Evolutionary conservation across 2,888 invertebrate species (phyloP), one percentile per base, ranked within the genome.

Genomic region (Adelphocoris suturalis): DNA sequence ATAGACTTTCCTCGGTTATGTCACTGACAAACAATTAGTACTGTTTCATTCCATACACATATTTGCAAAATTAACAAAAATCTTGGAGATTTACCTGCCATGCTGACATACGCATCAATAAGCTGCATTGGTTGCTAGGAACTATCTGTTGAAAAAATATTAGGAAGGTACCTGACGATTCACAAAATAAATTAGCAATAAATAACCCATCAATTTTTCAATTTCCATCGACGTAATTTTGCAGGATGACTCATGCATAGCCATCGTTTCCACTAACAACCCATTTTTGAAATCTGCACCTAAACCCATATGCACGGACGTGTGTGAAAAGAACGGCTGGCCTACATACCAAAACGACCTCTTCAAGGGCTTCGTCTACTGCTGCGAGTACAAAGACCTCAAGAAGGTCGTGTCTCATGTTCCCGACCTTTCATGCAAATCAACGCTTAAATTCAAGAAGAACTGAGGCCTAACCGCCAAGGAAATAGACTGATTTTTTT

Each of bases 211-310:
- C n/a, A n/a, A n/a, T 37, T 37, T 37, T n/a, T 37, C 37, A 37
- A 37, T 37, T 2, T 37, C 2, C 2, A 37, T 37, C 37, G 7
- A 37, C 37, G 7, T 37, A 37, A 37, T 52, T 52, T 16, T 16
- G 5, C 52, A 92, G 14, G 92, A 92, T 1, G 92, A 93, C 78
- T 91, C 93, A 78, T 94, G 93, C 14, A 93, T 94, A n/a, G 94
- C 93, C n/a, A 93, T 95, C 89, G 93, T 95, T 0, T 93, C 93
- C n/a, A 91, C 94, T 16, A 95, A 95, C 92, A 94, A 95, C 93
- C 95, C 95, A 0, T 94, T 93, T 91, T 91, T 92, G 0, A 90
- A 91, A 13, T 87, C 81, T 27, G 90, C 92, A 23, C 92, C 93
- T 75, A 87, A 92, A 27, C 91, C 93, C 19, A 86, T 92, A 81